Base-by-base conservation (phyloP, 2,113 vertebrate genomes). In the Laterallus jamaicensis region DNA sequence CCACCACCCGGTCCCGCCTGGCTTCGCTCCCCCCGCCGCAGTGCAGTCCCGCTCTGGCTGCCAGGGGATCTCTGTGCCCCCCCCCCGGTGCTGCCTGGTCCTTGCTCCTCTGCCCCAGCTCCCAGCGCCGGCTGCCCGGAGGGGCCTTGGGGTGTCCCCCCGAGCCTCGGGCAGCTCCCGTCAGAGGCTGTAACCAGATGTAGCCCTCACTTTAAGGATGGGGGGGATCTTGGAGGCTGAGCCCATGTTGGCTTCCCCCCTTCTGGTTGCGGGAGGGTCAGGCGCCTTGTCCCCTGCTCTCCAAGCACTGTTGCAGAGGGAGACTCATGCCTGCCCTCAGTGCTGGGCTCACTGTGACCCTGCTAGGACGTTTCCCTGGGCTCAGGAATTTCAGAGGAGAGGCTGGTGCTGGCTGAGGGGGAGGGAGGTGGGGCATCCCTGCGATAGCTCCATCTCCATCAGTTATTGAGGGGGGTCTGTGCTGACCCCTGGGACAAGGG, bases 371-470 rank as follows among this genome's bases (percentile, higher is more conserved):
- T 13, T 71, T n/a, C 54, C 24, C 52, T 42, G 44, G 7, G 12
- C 39, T 71, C 31, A 5, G 10, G 44, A 28, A 28, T 47, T 49
- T 22, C 35, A 8, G 10, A 70, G 69, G 49, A 44, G 50, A 86
- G 6, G 7, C 11, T 10, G 24, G 19, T 0, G 1, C 55, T 0
- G 0, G 40, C 73, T 54, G 44, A 35, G 12, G 22, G 64, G 37
- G 26, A 5, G 21, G 21, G 67, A 25, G 10, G 25, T 17, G 8
- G 42, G 37, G 25, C 15, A 15, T 58, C 35, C 17, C 18, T 32
- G 29, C 3, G 64, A 13, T 10, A 15, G 10, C 26, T 16, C 42
- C 55, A 24, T 35, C 21, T 47, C 44, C 44, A 47, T 16, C 42
- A 14, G 17, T 35, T 22, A 9, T 17, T 7, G 26, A 15, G 37